These are phyloP conservation scores for Lethenteron reissneri DNA, from an alignment of 2,113 vertebrate genomes.

Conservation along the genomic window DNA sequence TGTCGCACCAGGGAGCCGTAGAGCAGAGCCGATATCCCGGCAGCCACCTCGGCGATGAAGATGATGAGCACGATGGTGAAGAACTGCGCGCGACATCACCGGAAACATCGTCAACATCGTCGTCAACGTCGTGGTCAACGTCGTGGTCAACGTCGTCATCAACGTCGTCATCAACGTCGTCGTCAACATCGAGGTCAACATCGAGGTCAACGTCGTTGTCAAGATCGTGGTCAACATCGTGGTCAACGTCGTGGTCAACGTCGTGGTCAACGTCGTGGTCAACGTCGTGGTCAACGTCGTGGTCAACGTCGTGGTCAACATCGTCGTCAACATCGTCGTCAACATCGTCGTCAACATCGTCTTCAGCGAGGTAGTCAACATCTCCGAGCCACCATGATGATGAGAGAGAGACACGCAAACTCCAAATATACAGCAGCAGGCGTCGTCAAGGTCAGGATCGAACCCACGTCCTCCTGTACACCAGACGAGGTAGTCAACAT, in stretches of 20 bases:
- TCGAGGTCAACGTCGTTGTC: too few species aligned
- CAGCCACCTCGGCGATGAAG: conserved; percentile 50
- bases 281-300: neutral
- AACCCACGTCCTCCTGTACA: neutral
- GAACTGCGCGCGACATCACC: conserved; percentile 31
- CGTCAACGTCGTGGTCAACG: too few species aligned
- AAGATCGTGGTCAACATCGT: too few species aligned
- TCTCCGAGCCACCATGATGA: neutral
- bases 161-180: too few species aligned
- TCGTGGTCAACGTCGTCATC: neutral
- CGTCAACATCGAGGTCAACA: too few species aligned
- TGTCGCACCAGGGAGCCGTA: conserved; percentile 47
- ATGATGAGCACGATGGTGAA: conserved; percentile 60
- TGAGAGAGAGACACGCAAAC: too few species aligned
- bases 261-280: too few species aligned
- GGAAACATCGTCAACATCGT: too few species aligned
- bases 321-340: too few species aligned
- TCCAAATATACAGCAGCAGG: too few species aligned
- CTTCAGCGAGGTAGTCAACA: neutral
- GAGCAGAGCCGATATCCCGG: conserved; percentile 40
- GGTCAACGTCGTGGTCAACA: too few species aligned
- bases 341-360: neutral
- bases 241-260: neutral
- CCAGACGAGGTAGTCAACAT: too few species aligned
- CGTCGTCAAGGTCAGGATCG: neutral